phyloP scores from a whole-genome alignment of 1,140 invertebrate genomes.

The Cyrtorhinus lividipennis region DNA sequence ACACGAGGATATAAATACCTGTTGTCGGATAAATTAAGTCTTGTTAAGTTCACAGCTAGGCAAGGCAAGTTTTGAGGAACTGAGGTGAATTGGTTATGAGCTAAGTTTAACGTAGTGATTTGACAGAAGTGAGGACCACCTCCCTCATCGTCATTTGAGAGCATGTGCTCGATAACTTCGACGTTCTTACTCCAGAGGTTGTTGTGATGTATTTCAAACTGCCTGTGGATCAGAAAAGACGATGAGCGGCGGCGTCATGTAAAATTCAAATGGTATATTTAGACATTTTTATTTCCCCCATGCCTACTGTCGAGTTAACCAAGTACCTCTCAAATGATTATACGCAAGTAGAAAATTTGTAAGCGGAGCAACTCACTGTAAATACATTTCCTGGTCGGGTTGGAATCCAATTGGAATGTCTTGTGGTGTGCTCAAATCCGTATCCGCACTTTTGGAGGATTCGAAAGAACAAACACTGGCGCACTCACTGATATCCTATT shows the following conservation, averaged over 20 bases:
- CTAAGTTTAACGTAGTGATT: slow-evolving; percentile 63
- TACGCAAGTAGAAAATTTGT: no score
- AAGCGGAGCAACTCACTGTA: no score
- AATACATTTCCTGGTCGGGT: slow-evolving; percentile 21
- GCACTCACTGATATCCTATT: slow-evolving; percentile 24
- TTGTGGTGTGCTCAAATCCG: slow-evolving; percentile 16
- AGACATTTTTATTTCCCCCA: no score
- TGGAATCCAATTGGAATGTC: slow-evolving; percentile 13
- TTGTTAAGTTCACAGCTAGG: slow-evolving; percentile 64
- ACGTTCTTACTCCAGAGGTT: slow-evolving; percentile 56
- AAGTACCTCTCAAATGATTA: no score
- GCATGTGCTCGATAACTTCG: slow-evolving; percentile 52
- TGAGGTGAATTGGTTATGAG: slow-evolving; percentile 76
- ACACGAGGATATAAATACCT: no score
- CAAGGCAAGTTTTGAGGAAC: slow-evolving; percentile 81
- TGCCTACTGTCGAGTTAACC: no score
- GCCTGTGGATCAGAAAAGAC: no score
- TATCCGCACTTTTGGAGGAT: slow-evolving; percentile 23
- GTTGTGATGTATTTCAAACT: slow-evolving; percentile 41
- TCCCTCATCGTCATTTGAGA: slow-evolving; percentile 31
- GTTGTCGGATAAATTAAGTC: slow-evolving; percentile 86
- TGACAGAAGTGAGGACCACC: slow-evolving; percentile 34
- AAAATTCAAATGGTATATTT: no score
- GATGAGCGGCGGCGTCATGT: no score
- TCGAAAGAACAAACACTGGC: slow-evolving; percentile 25